Evolutionary conservation across 2,888 invertebrate genomes (phyloP).

Genomic region (Andrena camellia): DNA sequence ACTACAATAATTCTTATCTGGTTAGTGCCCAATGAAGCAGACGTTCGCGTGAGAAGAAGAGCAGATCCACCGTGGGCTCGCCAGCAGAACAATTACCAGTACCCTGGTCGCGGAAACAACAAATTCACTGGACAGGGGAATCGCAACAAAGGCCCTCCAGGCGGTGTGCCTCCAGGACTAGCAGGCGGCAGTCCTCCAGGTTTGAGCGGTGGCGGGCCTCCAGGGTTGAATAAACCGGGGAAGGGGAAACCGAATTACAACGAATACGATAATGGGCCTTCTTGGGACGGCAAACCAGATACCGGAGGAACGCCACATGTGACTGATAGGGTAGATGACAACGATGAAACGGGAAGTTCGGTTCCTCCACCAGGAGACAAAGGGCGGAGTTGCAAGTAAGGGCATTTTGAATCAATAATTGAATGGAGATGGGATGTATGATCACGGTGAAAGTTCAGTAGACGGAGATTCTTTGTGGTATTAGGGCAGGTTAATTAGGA

Average conservation of each 20-base stretch:
- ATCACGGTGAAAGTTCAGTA: no score
- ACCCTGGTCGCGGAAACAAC: constrained; percentile 19
- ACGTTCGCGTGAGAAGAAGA: constrained; percentile 8
- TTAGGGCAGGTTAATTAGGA: no score
- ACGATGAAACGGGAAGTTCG: not conserved
- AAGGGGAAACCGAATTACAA: constrained; percentile 12
- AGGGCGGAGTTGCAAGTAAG: not conserved
- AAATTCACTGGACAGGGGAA: constrained; percentile 4
- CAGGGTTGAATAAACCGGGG: constrained; percentile 19
- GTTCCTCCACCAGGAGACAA: not conserved
- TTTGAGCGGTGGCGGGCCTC: constrained; percentile 19
- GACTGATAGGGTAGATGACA: not conserved
- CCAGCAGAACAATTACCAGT: constrained; percentile 6
- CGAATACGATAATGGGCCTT: not conserved
- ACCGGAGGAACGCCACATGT: not conserved
- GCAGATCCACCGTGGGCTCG: constrained; percentile 18
- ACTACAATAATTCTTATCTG: not conserved
- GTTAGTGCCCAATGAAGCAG: constrained; percentile 6
- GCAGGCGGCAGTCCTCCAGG: constrained; percentile 31
- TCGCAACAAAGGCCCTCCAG: constrained; percentile 43
- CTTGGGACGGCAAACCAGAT: not conserved
- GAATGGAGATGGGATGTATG: no score
- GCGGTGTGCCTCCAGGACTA: constrained; percentile 42
- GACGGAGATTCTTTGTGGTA: no score
- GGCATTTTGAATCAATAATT: not conserved